Conservation (phyloP, 2,797 vertebrate genomes). For the Neosalanx taihuensis region DNA sequence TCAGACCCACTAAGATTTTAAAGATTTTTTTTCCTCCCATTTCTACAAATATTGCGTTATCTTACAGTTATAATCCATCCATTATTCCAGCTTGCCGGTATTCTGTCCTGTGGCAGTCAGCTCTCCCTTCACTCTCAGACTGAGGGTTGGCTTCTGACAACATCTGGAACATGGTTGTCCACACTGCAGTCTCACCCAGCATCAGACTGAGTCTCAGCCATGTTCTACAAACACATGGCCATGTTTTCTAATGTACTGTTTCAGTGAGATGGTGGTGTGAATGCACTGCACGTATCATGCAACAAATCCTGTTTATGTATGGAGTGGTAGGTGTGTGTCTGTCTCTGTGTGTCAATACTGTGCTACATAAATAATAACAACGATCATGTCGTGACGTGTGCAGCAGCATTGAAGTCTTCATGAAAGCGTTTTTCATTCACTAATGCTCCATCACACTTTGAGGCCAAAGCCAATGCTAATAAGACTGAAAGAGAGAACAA, state of each 20-base stretch:
- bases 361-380: neutral
- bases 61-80: no score
- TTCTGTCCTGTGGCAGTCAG: neutral
- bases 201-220: neutral
- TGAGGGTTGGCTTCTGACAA: slow-evolving; percentile 1
- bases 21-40: neutral
- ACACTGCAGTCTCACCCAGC: neutral
- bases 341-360: neutral
- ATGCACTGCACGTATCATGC: neutral
- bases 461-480: slow-evolving; percentile 11
- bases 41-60: neutral
- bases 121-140: neutral
- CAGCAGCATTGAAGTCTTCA: neutral
- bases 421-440: neutral
- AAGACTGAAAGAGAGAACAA: neutral
- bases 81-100: neutral
- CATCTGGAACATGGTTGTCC: neutral
- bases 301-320: neutral
- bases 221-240: neutral
- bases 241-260: neutral
- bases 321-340: neutral
- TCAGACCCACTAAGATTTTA: no score
- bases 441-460: neutral
- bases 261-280: neutral
- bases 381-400: neutral